Evolutionary conservation across 2,888 invertebrate species (phyloP).

Genomic region (Luffia ferchaultella): DNA sequence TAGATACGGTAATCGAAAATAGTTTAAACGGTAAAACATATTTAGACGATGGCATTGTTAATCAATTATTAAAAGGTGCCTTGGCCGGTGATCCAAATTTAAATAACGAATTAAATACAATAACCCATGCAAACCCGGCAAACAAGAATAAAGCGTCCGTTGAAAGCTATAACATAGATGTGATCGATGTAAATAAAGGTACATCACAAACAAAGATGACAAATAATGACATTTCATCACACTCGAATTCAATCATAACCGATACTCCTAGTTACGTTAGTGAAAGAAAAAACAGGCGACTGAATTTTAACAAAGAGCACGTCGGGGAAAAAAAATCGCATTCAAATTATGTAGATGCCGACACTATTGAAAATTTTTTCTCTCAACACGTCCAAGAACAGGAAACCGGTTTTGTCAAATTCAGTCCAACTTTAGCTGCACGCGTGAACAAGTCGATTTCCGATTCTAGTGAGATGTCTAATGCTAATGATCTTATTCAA

Average conservation of each 20-base stretch:
- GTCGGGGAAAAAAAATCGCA: slow-evolving; percentile 11
- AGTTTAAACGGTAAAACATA: background rate
- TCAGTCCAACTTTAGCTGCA: slow-evolving; percentile 37
- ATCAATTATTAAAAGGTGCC: background rate
- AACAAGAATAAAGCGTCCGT: too few species aligned
- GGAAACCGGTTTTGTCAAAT: slow-evolving; percentile 20
- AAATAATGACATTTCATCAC: too few species aligned
- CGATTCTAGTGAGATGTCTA: slow-evolving; percentile 29
- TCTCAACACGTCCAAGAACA: slow-evolving; percentile 31
- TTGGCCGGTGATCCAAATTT: background rate
- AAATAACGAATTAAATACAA: too few species aligned
- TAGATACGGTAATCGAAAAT: background rate
- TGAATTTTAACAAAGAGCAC: background rate
- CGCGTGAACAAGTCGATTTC: slow-evolving; percentile 39
- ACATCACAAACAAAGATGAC: too few species aligned
- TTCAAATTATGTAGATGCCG: slow-evolving; percentile 16
- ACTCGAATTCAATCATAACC: slow-evolving; percentile 16
- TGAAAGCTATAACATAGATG: too few species aligned
- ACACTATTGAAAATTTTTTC: slow-evolving; percentile 34
- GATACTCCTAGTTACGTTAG: slow-evolving; percentile 28
- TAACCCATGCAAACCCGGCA: too few species aligned
- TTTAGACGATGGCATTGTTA: background rate
- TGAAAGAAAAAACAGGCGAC: slow-evolving; percentile 16
- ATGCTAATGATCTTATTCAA: slow-evolving; percentile 9
- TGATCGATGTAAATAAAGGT: too few species aligned